Base-by-base conservation (phyloP, 2,113 vertebrate species). In the Poeciliopsis prolifica region DNA sequence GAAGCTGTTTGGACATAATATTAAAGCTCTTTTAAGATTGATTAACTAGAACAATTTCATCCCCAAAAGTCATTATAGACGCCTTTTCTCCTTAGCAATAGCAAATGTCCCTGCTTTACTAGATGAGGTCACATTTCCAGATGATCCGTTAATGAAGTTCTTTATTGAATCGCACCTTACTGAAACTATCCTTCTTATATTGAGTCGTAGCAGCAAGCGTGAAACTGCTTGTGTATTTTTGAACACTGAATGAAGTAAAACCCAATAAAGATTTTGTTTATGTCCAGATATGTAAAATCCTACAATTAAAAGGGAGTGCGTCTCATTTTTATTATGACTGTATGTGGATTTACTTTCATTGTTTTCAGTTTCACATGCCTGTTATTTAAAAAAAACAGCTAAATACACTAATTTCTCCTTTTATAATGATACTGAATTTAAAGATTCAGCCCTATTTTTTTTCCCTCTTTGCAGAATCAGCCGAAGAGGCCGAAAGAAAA, bases 401-500 rank as follows among this genome's bases (percentile, higher is more conserved):
- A 74, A 86, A 89, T 87, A 74, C 70, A 35, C 3, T 30, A 15
- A 54, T n/a, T 54, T 19, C 48, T 81, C 77, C 79, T 75, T 79
- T 74, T 74, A 70, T n/a, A 11, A 68, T 44, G 62, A 70, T 77
- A 35, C 61, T 73, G 84, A 63, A 26, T 67, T 28, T 68, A 74
- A 44, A 68, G 1, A 8, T 65, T 75, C 10, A 51, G 79, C 54
- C 51, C 76, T 80, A 72, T 89, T 64, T 67, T 42, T 44, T 19
- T 74, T 24, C 72, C 79, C 84, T 74, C 82, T 78, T 81, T 85
- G 72, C 69, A 31, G 66, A 81, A 76, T n/a, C 17, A 5, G 74
- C 62, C 58, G 66, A 11, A 0, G 77, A 88, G 74, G 71, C 61
- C 29, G 77, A 68, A 81, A 87, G 76, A 69, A 86, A 83, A 81